Evolutionary conservation across 37 sponge, comb jelly and placozoan species (phyloP), one percentile per base, ranked within the genome.

Genomic region (Diacarnus erythraeanus): DNA sequence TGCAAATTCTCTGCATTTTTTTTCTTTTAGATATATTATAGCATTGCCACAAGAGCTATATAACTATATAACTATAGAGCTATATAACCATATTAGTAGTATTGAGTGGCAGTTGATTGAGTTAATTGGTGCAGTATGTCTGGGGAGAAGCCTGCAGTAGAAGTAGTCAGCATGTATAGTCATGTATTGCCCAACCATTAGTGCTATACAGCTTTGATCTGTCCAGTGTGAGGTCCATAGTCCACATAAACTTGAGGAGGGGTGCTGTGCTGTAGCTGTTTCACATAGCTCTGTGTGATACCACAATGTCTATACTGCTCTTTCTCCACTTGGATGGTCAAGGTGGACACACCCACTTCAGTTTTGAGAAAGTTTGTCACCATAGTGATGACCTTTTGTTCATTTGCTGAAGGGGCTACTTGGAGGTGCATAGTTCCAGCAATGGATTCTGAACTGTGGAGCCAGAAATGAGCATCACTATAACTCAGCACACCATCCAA

Each of bases 271-370:
- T 31, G 47, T n/a, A 60, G 37, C 69, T 86, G 86, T 12, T 34
- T 72, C 8, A 86, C 34, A 30, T 86, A 86, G 37, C 82, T 82
- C 73, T 34, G 73, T 1, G 74, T 60, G 20, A 64, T 26, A 8
- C 35, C 57, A 25, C 74, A 72, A 20, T 59, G 86, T 15, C 38
- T 27, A 71, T 89, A 97, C 43, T 76, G 65, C 38, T 97, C 94
- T 61, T 97, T 97, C 79, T 97, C 96, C 36, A 98, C 88, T 75
- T 98, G 99, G 0, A 98, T 75, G 30, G 97, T 81, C 33, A 87
- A 51, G n/a, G 71, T 74, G 34, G 68, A 57, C 26, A 94, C 79
- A 0, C 93, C 93, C 47, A 60, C 42, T 59, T 99, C 95, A 34
- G 66, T 15, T 69, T 82, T 82, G 26, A 99, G 77, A 30, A 90